Conservation (phyloP, 2,797 vertebrate genomes). For the Arnoldichthys spilopterus region DNA sequence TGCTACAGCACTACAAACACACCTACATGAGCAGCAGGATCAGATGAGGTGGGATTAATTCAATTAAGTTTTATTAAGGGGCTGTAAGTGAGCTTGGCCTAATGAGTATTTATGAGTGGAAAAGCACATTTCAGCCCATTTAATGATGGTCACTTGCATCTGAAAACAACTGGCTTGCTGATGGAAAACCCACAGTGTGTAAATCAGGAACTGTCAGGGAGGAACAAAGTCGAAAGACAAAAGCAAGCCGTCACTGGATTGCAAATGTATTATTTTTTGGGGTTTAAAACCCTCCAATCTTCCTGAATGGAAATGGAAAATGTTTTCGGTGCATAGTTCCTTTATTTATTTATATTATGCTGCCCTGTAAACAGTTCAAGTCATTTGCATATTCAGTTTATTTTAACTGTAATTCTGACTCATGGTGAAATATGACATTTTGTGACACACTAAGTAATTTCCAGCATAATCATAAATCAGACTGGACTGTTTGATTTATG, state of each 20-base stretch:
- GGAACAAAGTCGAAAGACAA: neutral
- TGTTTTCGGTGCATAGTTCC: neutral
- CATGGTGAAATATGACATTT: neutral
- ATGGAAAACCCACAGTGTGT: conserved; percentile 54
- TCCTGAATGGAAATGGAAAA: neutral
- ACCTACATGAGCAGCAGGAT: conserved; percentile 33
- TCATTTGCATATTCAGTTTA: neutral
- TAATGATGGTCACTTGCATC: conserved; percentile 43
- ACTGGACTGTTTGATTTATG: neutral
- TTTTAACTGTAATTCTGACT: neutral
- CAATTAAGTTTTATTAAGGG: conserved; percentile 78
- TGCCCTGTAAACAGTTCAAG: neutral
- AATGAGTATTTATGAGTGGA: conserved; percentile 72
- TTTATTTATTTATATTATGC: neutral
- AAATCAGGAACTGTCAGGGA: conserved; percentile 50
- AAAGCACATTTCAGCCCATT: conserved; percentile 45
- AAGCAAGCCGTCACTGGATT: no score
- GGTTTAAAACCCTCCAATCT: neutral
- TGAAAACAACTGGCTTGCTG: conserved; percentile 42
- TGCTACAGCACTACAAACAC: conserved; percentile 44
- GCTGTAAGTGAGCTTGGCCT: conserved; percentile 62
- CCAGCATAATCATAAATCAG: neutral
- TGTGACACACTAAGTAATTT: neutral
- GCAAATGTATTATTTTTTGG: no score
- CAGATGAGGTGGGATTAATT: conserved; percentile 67